Evolutionary conservation across 2,888 invertebrate species (phyloP), one percentile per base, ranked within the genome.

Genomic region (Volucella inflata): DNA sequence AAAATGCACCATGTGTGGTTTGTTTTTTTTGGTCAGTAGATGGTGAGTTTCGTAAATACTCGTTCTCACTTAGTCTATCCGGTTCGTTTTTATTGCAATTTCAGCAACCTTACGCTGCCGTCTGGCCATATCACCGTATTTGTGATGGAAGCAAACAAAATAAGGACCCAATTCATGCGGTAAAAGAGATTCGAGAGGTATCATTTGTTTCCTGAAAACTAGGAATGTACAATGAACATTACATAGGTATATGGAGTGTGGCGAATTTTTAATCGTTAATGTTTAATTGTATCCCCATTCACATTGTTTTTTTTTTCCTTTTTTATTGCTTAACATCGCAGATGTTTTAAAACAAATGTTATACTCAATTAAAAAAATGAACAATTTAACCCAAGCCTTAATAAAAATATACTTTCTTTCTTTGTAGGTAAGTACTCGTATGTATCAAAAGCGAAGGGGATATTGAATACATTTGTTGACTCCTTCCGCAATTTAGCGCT

Each of bases 211-310:
- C 38, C 14, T 42, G 40, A 14, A 9, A 53, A 46, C 21, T 21
- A 21, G 3, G 3, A 21, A 21, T 21, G 4, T 21, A 3, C 30
- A 6, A 30, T 30, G 30, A 6, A 30, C 21, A 21, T 21, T 21
- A 21, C 21, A 21, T 21, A 21, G 21, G 2, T 21, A 62, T 80
- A 84, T 84, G 71, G 76, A 80, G 84, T 76, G 80, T 75, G 48
- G 84, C 84, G 75, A 84, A 84, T 76, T 84, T 74, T 75, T 84
- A 84, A 84, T 80, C 75, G 75, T 9, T 44, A 80, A 67, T 71
- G 65, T 84, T 84, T 76, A 84, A 55, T 75, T 84, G 53, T 80
- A 78, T 70, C 57, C 48, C 14, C 21, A 60, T 71, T 14, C 50
- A 71, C 21, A 16, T 16, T 30, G 30, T 4, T 9, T 14, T 40